phyloP scores from a whole-genome alignment of 2,113 vertebrate species.

The Carollia perspicillata region DNA sequence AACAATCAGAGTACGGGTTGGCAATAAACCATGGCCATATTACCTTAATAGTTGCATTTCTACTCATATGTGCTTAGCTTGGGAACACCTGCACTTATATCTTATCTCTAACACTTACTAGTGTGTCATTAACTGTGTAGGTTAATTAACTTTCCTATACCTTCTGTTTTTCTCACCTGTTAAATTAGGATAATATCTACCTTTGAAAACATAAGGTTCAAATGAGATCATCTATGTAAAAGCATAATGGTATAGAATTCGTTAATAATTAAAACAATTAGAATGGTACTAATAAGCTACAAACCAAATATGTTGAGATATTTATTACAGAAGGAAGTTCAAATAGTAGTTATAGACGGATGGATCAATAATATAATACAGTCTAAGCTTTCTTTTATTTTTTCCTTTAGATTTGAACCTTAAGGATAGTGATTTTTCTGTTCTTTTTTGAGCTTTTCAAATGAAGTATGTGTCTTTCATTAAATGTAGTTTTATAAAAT shows the following conservation, averaged over 20 bases:
- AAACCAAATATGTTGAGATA: not conserved
- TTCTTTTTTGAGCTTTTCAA: not conserved
- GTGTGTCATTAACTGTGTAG: not conserved
- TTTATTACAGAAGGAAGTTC: not conserved
- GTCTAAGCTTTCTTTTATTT: not conserved
- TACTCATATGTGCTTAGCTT: not conserved
- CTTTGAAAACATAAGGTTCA: conserved; percentile 19
- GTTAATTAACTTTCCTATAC: conserved; percentile 18
- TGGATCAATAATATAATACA: not conserved
- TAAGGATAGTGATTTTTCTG: not conserved
- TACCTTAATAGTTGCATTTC: not conserved
- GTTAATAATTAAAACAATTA: not conserved
- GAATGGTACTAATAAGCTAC: not conserved
- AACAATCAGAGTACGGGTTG: not conserved
- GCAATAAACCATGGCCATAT: not conserved
- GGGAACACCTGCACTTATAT: not conserved
- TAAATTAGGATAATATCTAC: not conserved
- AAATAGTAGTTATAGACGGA: not conserved
- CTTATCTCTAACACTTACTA: not conserved
- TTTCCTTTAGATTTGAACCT: not conserved
- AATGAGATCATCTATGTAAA: not conserved
- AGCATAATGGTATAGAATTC: not conserved
- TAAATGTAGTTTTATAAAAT: not conserved
- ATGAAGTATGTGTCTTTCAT: not conserved
- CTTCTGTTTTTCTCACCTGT: not conserved